A percentile compares a stretch with the other conserved stretches of the same genome.
These are phyloP conservation scores for Butastur rufipennis DNA, from an alignment of 2,113 vertebrate species.

Conservation along the genomic window DNA sequence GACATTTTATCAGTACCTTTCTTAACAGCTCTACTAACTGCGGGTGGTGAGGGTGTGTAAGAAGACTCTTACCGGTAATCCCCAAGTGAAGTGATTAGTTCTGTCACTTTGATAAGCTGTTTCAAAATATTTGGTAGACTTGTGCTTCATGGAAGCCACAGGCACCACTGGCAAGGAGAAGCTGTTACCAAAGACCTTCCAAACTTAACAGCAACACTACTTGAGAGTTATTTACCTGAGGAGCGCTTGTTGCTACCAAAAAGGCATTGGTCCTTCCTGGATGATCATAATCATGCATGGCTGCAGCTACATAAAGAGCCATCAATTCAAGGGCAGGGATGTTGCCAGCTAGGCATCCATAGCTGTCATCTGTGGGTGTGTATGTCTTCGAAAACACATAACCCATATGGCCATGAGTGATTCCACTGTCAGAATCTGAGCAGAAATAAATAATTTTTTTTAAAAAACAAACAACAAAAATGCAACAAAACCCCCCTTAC, in stretches of 20 bases:
- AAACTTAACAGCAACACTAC: not conserved
- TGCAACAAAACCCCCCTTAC: not conserved
- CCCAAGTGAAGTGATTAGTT: not conserved
- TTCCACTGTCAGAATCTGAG: constrained; percentile 90
- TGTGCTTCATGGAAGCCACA: not conserved
- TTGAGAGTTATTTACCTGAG: constrained; percentile 79
- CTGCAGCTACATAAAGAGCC: constrained; percentile 97
- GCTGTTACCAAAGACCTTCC: not conserved
- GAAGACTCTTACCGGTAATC: not conserved
- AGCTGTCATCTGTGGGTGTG: constrained; percentile 81
- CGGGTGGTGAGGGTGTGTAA: not conserved
- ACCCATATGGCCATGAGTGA: constrained; percentile 89
- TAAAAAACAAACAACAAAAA: not conserved
- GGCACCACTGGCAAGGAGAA: not conserved
- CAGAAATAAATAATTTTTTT: not conserved
- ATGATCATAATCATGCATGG: constrained; percentile 98
- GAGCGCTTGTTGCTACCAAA: constrained; percentile 94
- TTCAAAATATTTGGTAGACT: not conserved
- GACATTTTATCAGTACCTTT: not conserved
- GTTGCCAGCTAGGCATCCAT: constrained; percentile 91
- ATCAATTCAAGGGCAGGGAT: constrained; percentile 97
- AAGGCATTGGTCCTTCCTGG: constrained; percentile 97
- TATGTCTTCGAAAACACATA: constrained; percentile 92
- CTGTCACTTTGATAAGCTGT: not conserved
- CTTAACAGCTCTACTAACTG: not conserved